Base-by-base conservation (phyloP, 2,113 vertebrate genomes). In the Chaenogobius annularis region DNA sequence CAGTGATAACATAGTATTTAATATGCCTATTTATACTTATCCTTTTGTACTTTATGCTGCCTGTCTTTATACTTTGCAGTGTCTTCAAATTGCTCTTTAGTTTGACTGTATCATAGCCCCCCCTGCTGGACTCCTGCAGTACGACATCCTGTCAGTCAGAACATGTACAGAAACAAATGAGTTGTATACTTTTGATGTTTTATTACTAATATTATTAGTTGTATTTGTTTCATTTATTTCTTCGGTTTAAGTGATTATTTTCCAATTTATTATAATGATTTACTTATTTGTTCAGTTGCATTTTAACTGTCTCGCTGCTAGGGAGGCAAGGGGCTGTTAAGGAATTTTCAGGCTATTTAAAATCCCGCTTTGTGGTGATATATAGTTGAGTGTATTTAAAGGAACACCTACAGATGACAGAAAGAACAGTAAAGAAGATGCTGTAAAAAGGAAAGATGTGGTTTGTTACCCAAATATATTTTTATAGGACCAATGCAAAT, bases 21-120 rank as follows among this genome's bases (percentile, higher is more conserved):
- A 91, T 82, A 89, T 81, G 80, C 83, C 81, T 91, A 90, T 92
- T 92, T 92, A 89, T 91, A 89, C 86, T 78, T 85, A 81, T 89
- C 70, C 55, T 70, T 77, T 63, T 14, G 52, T 63, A 73, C 50
- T 70, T 72, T 74, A 73, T 81, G 70, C 78, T 73, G 78, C 67
- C 70, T 84, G 62, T 67, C 82, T 71, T 66, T 71, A 81, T 87
- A 55, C 37, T 70, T 80, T 72, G 69, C 48, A 15, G 70, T 75
- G 65, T 87, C 61, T 73, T 73, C 65, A 66, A 71, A 23, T 31
- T 80, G 68, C 59, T 75, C 79, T 69, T 58, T 72, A 59, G 68
- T 89, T 88, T 78, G 69, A 81, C 81, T 90, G 84, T 86, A 77
- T 84, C 73, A 73, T 65, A 87, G 85, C 88, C 58, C 88, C 91